phyloP scores from a whole-genome alignment of 2,113 vertebrate genomes.

The Excalfactoria chinensis region DNA sequence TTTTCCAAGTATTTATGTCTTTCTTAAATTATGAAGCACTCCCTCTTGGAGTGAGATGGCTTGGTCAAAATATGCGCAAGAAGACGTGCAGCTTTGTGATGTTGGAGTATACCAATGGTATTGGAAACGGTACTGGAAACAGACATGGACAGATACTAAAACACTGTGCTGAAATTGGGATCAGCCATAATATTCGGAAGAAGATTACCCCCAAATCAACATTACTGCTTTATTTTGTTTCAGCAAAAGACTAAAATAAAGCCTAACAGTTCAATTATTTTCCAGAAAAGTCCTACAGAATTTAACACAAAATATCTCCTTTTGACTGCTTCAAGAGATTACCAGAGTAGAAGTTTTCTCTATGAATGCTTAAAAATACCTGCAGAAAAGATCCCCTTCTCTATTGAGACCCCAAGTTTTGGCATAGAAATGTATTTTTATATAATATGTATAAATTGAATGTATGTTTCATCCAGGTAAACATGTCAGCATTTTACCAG shows the following conservation, averaged over 20 bases:
- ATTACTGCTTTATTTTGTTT: not conserved
- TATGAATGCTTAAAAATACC: not conserved
- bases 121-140: not conserved
- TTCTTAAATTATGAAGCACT: not conserved
- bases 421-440: not conserved
- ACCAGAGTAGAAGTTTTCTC: not conserved
- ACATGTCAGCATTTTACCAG: not conserved
- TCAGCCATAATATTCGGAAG: not conserved
- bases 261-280: not conserved
- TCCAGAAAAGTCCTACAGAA: not conserved
- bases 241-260: not conserved
- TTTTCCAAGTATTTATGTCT: not conserved
- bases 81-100: accelerated
- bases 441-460: not conserved
- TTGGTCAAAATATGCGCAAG: not conserved
- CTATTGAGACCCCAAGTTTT: not conserved
- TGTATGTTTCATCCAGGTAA: not conserved
- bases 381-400: not conserved
- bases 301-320: not conserved
- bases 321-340: not conserved
- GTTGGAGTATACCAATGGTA: no score
- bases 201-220: not conserved
- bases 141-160: not conserved
- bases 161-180: not conserved
- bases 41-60: not conserved